These are phyloP conservation scores for Ceryle rudis DNA, from an alignment of 2,797 vertebrate genomes.

Conservation along the genomic window DNA sequence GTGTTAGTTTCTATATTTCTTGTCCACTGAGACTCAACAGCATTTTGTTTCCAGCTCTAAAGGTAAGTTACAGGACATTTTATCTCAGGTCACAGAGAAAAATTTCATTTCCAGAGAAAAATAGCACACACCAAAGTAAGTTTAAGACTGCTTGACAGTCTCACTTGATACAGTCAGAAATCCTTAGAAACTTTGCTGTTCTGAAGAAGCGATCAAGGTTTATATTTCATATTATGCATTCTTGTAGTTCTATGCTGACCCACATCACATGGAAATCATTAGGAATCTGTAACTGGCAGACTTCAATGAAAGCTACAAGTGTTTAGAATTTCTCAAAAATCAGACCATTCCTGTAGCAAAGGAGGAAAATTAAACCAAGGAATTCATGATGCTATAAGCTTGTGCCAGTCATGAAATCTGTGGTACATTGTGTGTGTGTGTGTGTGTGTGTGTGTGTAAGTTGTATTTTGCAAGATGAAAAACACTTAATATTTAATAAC, in stretches of 20 bases:
- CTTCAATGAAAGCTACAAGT: not conserved
- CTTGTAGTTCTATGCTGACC: not conserved
- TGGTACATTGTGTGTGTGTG: not conserved
- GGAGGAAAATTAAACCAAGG: not conserved
- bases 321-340: not conserved
- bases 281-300: not conserved
- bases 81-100: not conserved
- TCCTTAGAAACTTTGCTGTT: not conserved
- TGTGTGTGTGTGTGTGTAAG: not conserved
- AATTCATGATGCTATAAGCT: not conserved
- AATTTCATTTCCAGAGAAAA: not conserved
- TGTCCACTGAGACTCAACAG: not conserved
- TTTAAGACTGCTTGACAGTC: not conserved
- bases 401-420: not conserved
- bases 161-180: not conserved
- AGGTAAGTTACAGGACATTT: not conserved
- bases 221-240: not conserved
- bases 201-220: not conserved
- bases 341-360: not conserved
- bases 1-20: not conserved
- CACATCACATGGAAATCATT: not conserved
- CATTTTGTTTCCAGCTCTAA: not conserved
- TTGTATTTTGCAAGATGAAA: not conserved
- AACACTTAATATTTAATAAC: slow-evolving; percentile 9
- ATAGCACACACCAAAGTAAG: not conserved